These are phyloP conservation scores for Allochrocebus solatus DNA, from an alignment of 2,797 vertebrate genomes.

Conservation along the genomic window DNA sequence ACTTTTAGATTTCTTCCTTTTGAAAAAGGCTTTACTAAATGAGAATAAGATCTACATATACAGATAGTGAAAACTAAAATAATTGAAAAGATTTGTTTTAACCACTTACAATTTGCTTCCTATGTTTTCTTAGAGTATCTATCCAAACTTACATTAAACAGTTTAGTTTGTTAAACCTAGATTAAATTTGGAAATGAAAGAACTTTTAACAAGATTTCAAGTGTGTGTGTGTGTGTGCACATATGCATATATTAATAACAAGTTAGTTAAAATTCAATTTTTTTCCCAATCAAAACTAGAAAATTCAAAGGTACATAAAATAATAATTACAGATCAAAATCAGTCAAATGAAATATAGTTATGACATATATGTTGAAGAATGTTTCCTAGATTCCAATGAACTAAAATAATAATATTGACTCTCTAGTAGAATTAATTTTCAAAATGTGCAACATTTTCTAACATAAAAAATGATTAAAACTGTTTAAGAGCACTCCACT, in stretches of 20 bases:
- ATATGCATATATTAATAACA: not conserved
- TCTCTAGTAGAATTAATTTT: not conserved
- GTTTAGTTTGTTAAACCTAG: not conserved
- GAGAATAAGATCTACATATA: not conserved
- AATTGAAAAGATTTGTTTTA: not conserved
- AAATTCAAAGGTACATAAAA: not conserved
- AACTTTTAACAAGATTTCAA: not conserved
- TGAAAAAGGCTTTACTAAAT: not conserved
- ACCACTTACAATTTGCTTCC: not conserved
- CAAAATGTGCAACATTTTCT: constrained; percentile 10
- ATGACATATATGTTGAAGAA: not conserved
- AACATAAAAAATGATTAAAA: not conserved
- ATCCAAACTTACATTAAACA: not conserved
- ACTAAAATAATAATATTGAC: not conserved
- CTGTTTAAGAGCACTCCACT: not conserved
- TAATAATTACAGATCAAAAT: not conserved
- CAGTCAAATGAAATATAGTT: not conserved
- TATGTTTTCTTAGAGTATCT: not conserved
- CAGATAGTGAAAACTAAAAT: not conserved
- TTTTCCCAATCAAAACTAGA: not conserved
- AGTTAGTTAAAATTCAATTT: not conserved
- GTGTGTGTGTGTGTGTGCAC: not conserved
- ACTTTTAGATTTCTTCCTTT: not conserved
- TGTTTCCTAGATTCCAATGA: not conserved
- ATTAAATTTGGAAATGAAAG: not conserved